Evolutionary conservation across 2,797 vertebrate genomes (phyloP), one percentile per base, ranked within the genome.

Genomic region (Cheirogaleus major): DNA sequence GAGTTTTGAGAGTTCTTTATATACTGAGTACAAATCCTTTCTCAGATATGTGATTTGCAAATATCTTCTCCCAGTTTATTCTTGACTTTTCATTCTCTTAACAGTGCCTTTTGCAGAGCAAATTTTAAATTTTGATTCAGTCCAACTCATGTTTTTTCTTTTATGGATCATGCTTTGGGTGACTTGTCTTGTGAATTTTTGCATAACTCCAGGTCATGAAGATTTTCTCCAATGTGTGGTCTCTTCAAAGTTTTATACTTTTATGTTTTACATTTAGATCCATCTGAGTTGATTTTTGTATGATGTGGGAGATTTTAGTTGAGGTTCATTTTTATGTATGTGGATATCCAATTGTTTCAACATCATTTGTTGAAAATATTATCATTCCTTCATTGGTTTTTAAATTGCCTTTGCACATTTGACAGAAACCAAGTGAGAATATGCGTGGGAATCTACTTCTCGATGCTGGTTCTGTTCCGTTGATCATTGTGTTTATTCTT

Each of bases 1-100:
- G 41, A 90, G 18, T 84, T 93, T 91, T 79, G 23, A 57, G 67
- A 30, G 50, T 67, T 90, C 41, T 48, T 85, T 79, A 18, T 57
- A 17, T 93, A 80, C 88, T 59, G 43, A 61, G 5, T 78, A 67
- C 45, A 91, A 93, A 88, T 76, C 22, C 25, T 88, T 94, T 81
- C 50, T 80, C 70, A 89, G 27, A 70, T 13, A 59, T 2, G 0
- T 14, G 35, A 45, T 72, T 30, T 91, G 13, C 45, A 75, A 73
- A 79, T 84, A 70, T 57, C 78, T 73, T 93, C 65, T 61, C 9
- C 50, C 18, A 10, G 27, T 43, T 4, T 50, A 4, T 73, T 11
- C 13, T 76, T 63, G 14, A 80, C 20, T 78, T 67, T 67, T 90
- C 61, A 61, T 43, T 72, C 23, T 83, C 63, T 55, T 41, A 84